Evolutionary conservation across 2,797 vertebrate genomes (phyloP).

Genomic region (Gastrophryne carolinensis): DNA sequence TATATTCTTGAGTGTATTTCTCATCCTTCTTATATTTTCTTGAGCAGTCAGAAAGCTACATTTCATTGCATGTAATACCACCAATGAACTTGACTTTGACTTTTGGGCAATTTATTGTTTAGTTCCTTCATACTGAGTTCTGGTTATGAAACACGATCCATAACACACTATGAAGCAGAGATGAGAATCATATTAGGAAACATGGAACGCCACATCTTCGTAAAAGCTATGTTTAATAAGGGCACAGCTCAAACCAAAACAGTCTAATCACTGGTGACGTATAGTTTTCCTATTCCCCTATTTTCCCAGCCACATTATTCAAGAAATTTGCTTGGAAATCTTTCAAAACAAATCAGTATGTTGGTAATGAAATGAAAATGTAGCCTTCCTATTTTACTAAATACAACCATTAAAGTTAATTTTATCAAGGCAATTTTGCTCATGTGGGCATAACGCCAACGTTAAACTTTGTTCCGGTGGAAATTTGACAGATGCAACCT

Average conservation of each 20-base stretch:
- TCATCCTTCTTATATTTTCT: too few species aligned
- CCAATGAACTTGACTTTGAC: too few species aligned
- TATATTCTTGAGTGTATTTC: too few species aligned
- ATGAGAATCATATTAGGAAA: slow-evolving; percentile 33
- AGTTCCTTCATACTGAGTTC: background rate
- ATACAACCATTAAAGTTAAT: slow-evolving; percentile 31
- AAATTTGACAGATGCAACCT: slow-evolving; percentile 1
- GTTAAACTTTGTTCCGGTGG: background rate
- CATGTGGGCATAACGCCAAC: slow-evolving; percentile 2
- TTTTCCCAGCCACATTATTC: slow-evolving; percentile 36
- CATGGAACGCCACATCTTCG: background rate
- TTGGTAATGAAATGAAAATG: slow-evolving; percentile 33
- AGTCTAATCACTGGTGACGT: slow-evolving; percentile 32
- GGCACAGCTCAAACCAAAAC: slow-evolving; percentile 26
- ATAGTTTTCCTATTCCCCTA: slow-evolving; percentile 7
- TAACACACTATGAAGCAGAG: slow-evolving; percentile 11
- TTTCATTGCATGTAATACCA: too few species aligned
- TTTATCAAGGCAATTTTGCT: slow-evolving; percentile 20
- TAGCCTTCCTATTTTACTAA: slow-evolving; percentile 16
- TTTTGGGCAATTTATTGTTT: background rate
- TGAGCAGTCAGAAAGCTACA: too few species aligned
- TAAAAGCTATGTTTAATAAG: slow-evolving; percentile 5
- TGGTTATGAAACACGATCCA: slow-evolving; percentile 26
- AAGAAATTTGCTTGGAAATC: slow-evolving; percentile 43
- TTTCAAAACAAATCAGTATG: slow-evolving; percentile 36